Percentiles rank a stretch among this genome's conserved stretches.
These are phyloP conservation scores for Ethmia dodecea DNA, from an alignment of 2,888 invertebrate species.

Conservation along the genomic window DNA sequence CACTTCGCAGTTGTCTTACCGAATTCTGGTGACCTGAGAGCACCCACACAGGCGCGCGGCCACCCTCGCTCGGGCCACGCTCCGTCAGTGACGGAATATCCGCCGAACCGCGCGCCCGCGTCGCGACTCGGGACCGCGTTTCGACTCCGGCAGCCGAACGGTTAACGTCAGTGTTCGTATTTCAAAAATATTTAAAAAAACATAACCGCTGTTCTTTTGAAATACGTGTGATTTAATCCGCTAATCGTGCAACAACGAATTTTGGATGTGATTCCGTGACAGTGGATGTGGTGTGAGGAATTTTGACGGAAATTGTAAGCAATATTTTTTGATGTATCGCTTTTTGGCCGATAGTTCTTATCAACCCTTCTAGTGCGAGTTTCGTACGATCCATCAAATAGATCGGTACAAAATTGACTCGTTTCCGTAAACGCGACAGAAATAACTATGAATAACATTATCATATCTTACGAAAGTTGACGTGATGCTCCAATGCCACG, in stretches of 20 bases:
- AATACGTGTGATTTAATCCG: too few species aligned
- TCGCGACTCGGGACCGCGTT: too few species aligned
- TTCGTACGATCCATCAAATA: slow-evolving; percentile 2
- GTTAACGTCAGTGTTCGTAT: neutral
- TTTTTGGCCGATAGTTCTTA: too few species aligned
- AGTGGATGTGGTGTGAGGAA: too few species aligned
- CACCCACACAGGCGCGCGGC: slow-evolving; percentile 23
- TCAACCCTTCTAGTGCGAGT: too few species aligned
- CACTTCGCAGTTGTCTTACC: slow-evolving; percentile 51
- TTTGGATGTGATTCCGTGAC: too few species aligned
- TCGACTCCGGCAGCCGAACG: neutral
- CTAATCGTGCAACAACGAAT: too few species aligned
- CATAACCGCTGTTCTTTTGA: too few species aligned
- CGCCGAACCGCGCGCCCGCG: too few species aligned
- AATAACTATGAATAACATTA: slow-evolving; percentile 15
- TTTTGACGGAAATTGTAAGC: too few species aligned
- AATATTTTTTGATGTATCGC: too few species aligned
- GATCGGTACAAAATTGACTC: slow-evolving; percentile 3
- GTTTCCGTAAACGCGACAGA: slow-evolving; percentile 4
- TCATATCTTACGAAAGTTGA: slow-evolving; percentile 7
- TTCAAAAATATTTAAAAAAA: too few species aligned
- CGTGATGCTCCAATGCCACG: slow-evolving; percentile 2
- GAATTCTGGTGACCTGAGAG: slow-evolving; percentile 67
- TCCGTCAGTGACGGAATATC: neutral
- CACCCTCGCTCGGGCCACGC: neutral